These are phyloP conservation scores for Coenonympha arcania DNA, from an alignment of 2,888 invertebrate genomes.

Conservation along the genomic window DNA sequence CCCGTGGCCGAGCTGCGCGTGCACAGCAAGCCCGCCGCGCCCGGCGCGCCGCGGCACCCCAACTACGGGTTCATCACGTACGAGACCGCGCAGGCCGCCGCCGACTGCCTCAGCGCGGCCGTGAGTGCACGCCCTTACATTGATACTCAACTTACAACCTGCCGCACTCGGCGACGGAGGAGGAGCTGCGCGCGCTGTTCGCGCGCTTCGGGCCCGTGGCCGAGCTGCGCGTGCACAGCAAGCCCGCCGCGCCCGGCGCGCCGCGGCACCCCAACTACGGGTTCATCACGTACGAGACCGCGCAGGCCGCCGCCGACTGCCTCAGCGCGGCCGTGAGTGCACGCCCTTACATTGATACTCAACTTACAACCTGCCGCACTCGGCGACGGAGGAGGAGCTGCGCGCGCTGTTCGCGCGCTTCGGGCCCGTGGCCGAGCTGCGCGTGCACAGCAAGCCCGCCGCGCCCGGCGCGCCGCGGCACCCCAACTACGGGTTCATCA, in stretches of 20 bases:
- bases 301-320: slow-evolving; percentile 84
- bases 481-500: slow-evolving; percentile 94
- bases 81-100: slow-evolving; percentile 84
- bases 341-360: no score
- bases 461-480: slow-evolving; percentile 64
- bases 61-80: slow-evolving; percentile 98
- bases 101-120: slow-evolving; percentile 77
- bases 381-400: slow-evolving; percentile 87
- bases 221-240: slow-evolving; percentile 91
- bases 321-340: slow-evolving; percentile 66
- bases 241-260: slow-evolving; percentile 74
- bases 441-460: slow-evolving; percentile 86
- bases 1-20: slow-evolving; percentile 91
- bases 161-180: slow-evolving; percentile 88
- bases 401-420: slow-evolving; percentile 85
- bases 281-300: slow-evolving; percentile 92
- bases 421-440: slow-evolving; percentile 90
- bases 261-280: slow-evolving; percentile 84
- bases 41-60: slow-evolving; percentile 65
- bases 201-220: slow-evolving; percentile 87
- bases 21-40: slow-evolving; percentile 81
- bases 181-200: slow-evolving; percentile 86
- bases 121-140: no score
- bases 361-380: no score
- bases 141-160: no score